Conservation (phyloP, 2,888 invertebrate genomes). For the Netelia inedita region DNA sequence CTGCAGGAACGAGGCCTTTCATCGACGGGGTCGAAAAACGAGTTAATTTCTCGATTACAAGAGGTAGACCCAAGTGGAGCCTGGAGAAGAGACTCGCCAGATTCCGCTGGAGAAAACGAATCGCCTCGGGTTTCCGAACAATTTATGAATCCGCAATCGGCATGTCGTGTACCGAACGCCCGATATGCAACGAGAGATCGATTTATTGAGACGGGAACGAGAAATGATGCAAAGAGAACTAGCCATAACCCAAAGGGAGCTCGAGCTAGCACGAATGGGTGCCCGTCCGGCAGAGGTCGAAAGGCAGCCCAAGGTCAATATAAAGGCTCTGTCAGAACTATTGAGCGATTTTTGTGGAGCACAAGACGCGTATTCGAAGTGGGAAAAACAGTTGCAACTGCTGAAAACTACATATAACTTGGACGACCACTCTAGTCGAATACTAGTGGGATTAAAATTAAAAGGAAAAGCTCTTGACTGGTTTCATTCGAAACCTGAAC, state of each 20-base stretch:
- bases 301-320: slow-evolving; percentile 20
- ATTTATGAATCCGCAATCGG: not conserved
- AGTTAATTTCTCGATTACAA: slow-evolving; percentile 6
- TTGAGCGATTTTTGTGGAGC: slow-evolving; percentile 41
- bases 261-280: slow-evolving; percentile 14
- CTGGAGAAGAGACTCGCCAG: slow-evolving; percentile 9
- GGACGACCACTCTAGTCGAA: slow-evolving; percentile 29
- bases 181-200: slow-evolving; percentile 18
- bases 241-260: slow-evolving; percentile 5
- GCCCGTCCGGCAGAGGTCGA: not conserved
- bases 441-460: slow-evolving; percentile 47
- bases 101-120: not conserved
- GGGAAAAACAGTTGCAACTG: slow-evolving; percentile 39
- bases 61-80: slow-evolving; percentile 11
- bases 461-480: slow-evolving; percentile 58
- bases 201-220: slow-evolving; percentile 20
- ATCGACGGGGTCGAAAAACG: slow-evolving; percentile 3
- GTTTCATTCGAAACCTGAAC: slow-evolving; percentile 65
- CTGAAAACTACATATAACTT: slow-evolving; percentile 31
- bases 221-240: slow-evolving; percentile 19
- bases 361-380: slow-evolving; percentile 22
- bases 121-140: not conserved
- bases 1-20: slow-evolving; percentile 5
- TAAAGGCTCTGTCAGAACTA: slow-evolving; percentile 12
- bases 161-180: not conserved